phyloP scores from a whole-genome alignment of 2,113 vertebrate species.

The Charina bottae region DNA sequence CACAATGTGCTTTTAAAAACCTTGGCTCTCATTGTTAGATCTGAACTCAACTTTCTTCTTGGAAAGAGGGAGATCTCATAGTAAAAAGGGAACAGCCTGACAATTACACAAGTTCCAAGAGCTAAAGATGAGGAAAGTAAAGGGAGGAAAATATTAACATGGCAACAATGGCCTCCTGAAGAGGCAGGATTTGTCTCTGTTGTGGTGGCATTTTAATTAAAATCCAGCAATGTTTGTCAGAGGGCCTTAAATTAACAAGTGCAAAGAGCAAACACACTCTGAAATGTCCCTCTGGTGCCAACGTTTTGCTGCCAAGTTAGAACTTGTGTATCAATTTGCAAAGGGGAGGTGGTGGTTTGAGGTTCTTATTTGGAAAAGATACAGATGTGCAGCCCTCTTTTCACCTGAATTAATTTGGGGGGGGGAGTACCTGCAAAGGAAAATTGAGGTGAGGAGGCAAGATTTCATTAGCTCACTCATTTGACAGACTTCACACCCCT shows the following conservation, averaged over 20 bases:
- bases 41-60: neutral
- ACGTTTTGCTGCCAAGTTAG: constrained; percentile 18
- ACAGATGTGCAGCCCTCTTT: constrained; percentile 21
- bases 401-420: constrained; percentile 43
- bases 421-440: constrained; percentile 30
- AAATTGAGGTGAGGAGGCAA: constrained; percentile 29
- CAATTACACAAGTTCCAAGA: neutral
- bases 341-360: neutral
- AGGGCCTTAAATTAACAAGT: constrained; percentile 44
- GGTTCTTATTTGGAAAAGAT: constrained; percentile 45
- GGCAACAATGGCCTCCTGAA: constrained; percentile 49
- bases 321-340: constrained; percentile 24
- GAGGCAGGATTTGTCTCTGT: constrained; percentile 45
- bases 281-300: constrained; percentile 15
- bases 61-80: neutral
- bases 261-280: constrained; percentile 33
- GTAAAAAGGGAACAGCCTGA: constrained; percentile 15
- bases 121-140: constrained; percentile 2
- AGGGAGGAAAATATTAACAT: constrained; percentile 50
- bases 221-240: constrained; percentile 35
- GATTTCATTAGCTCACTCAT: constrained; percentile 49
- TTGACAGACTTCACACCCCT: constrained; percentile 44
- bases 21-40: neutral
- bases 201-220: constrained; percentile 51
- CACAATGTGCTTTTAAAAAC: neutral